Percentiles rank a stretch among this genome's conserved stretches.
These are phyloP conservation scores for Malurus elegans DNA, from an alignment of 2,113 vertebrate genomes.

Conservation along the genomic window DNA sequence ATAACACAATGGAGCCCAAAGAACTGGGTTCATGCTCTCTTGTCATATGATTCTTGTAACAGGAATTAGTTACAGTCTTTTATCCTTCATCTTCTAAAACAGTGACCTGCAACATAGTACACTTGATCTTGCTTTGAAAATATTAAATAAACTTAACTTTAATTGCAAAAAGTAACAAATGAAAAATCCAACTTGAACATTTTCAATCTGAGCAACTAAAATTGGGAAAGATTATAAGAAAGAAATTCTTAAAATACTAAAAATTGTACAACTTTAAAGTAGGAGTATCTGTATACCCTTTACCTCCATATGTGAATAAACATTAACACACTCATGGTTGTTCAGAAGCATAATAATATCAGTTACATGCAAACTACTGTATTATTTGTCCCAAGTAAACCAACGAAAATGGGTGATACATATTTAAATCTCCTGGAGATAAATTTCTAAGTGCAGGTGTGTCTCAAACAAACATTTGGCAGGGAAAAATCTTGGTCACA, in stretches of 20 bases:
- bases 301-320: not conserved
- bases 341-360: slow-evolving; percentile 15
- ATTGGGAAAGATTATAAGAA: not conserved
- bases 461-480: slow-evolving; percentile 22
- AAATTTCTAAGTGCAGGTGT: slow-evolving; percentile 14
- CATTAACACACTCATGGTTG: not conserved
- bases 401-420: not conserved
- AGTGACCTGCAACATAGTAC: not conserved
- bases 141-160: not conserved
- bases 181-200: not conserved
- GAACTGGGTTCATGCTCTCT: not conserved
- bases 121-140: not conserved
- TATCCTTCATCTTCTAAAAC: not conserved
- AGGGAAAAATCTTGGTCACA: not conserved
- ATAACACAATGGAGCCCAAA: not conserved
- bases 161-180: not conserved
- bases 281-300: not conserved
- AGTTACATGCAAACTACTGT: not conserved
- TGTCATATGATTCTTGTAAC: not conserved
- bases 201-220: not conserved
- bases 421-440: not conserved
- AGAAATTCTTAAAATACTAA: not conserved
- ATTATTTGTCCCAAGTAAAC: slow-evolving; percentile 43
- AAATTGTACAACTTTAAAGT: not conserved
- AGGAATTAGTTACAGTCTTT: not conserved